Evolutionary conservation across 2,888 invertebrate genomes (phyloP), one percentile per base, ranked within the genome.

Genomic region (Acronicta aceris): DNA sequence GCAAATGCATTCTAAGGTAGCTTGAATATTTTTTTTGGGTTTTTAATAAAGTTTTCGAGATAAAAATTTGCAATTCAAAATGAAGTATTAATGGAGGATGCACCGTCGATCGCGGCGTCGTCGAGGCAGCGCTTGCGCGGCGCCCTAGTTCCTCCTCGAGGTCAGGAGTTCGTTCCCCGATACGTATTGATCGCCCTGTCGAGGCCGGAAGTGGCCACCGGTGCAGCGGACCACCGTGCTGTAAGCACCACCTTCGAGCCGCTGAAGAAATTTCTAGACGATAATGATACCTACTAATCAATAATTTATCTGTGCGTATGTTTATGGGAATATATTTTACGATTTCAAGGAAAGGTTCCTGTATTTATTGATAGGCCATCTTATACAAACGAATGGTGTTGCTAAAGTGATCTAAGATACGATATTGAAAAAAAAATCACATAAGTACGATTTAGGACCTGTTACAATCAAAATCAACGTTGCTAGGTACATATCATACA

Each of bases 91-190:
- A 15, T 74, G 79, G 82, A 81, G 84, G 89, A 93, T 93, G 93
- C 93, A 93, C 85, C 84, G 81, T 70, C 73, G 77, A 56, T 46
- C 69, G 45, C 67, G 59, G 53, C 30, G 76, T 67, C 73, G 74
- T 48, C 48, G 65, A 68, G 80, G 93, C 57, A 70, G 78, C 94
- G 94, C 94, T 76, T 94, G 94, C 94, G 94, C 93, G 92, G 81
- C 85, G 94, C 81, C 94, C 94, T 83, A 94, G 88, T 93, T 94
- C 81, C 69, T 58, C 73, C 75, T 81, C 89, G 92, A 93, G 94
- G 94, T 92, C 94, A 89, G 88, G 89, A 89, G 94, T 93, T 94
- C 94, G 89, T 94, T 94, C 93, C 93, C 93, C 94, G 93, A 89
- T 85, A 81, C 72, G 89, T 93, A 94, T 94, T 92, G 93, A 94